Base-by-base conservation (phyloP, 2,113 vertebrate genomes). In the Platysteira castanea region DNA sequence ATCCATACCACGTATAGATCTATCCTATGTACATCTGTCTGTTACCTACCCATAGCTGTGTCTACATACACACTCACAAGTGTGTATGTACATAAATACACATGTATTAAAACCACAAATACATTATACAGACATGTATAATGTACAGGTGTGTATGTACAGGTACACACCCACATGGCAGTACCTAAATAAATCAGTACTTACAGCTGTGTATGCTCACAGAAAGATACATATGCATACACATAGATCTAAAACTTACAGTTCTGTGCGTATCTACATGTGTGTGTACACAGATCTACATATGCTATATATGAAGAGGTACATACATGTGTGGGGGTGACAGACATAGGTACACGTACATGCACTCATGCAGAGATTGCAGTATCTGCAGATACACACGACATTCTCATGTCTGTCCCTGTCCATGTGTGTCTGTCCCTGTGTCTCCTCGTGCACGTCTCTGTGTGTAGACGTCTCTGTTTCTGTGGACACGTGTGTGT, bases 261-360 rank as follows among this genome's bases (percentile, higher is more conserved):
- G 7, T 27, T 47, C 26, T 18, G 2, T 33, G 9, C 14, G 0
- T 8, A 27, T 6, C 5, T n/a, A 50, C 63, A 23, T 0, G 0
- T 20, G 6, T 27, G 50, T 24, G 19, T 10, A 28, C 11, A 33
- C 0, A 54, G 52, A 59, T 18, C 26, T 15, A 53, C 5, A 59
- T 15, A 10, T n/a, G 6, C 8, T 41, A 1, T 15, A 28, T 6
- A 46, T 4, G 37, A 28, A 59, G 49, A 42, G 37, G 24, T 15
- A 47, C 7, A 11, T 22, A 42, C 37, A 49, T 1, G 7, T 49
- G 41, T 28, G 28, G 10, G 10, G 46, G 33, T 63, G n/a, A 24
- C 3, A 74, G 31, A 50, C 13, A 20, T 11, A 5, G 9, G 11
- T 39, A 22, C 12, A 20, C 30, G 24, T 4, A 26, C 3, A 13